Percentiles rank a stretch among this genome's conserved stretches.
Conservation (phyloP, 30 jellyfish, hydroid and myxozoan genomes). For the Turritopsis dohrnii region DNA sequence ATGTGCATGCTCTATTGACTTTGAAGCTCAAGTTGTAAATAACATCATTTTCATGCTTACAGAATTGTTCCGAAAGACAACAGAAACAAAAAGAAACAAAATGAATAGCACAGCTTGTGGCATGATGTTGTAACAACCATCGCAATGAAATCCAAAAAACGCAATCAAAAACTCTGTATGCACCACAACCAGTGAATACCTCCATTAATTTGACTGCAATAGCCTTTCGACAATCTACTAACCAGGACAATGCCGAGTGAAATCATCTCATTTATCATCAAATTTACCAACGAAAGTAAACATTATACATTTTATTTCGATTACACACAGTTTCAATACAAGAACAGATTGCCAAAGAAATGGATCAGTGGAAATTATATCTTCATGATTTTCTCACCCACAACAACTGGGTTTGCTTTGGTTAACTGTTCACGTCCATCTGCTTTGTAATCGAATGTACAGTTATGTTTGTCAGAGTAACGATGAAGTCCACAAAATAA, state of each 20-base stretch:
- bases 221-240: not conserved
- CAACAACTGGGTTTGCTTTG: constrained; percentile 77
- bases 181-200: not conserved
- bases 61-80: not conserved
- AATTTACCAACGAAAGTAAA: not conserved
- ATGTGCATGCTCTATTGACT: not conserved
- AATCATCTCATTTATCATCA: not conserved
- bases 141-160: not conserved
- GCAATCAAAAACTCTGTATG: not conserved
- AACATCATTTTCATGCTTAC: not conserved
- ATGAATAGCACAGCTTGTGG: too few species aligned
- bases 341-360: not conserved
- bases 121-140: not conserved
- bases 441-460: constrained; percentile 76
- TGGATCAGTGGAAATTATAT: constrained; percentile 30
- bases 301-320: not conserved
- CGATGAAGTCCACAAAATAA: constrained; percentile 80
- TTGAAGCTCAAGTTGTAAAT: not conserved
- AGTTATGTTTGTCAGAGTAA: constrained; percentile 78
- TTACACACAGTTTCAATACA: not conserved
- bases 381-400: constrained; percentile 81
- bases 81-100: not conserved
- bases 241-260: not conserved
- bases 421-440: constrained; percentile 82
- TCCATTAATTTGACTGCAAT: not conserved